Base-by-base conservation (phyloP, 2,113 vertebrate species). In the Daphoenositta chrysoptera region DNA sequence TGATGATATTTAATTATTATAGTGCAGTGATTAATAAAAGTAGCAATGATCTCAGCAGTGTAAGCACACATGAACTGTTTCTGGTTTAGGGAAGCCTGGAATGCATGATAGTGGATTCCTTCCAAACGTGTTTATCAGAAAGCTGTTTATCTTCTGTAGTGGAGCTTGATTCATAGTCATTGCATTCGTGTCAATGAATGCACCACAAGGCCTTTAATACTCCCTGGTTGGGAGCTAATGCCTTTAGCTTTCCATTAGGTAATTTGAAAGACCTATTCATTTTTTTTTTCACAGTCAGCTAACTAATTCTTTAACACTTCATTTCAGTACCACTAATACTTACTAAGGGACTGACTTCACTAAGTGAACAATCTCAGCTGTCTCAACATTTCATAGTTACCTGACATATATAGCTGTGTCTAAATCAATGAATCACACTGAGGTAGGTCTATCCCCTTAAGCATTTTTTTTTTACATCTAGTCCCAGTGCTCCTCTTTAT, bases 231-330 rank as follows among this genome's bases (percentile, higher is more conserved):
- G 90, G 22, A 95, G 83, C 87, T 96, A 95, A 96, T 93, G 94
- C 83, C 93, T 86, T 97, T 77, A 95, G 93, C 83, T 97, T 95
- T 95, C 94, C 94, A 92, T 96, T 93, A 96, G 90, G 85, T 94
- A 95, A 96, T 96, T 83, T 93, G 68, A 95, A 96, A 91, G 90
- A 96, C 88, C 87, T 91, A 94, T 88, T 96, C 75, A 73, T 93
- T 92, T 93, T 93, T 72, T 72, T 96, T 94, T 87, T 45, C 78
- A 85, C 84, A 95, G 90, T 56, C 94, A 96, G 94, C 82, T 93
- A 96, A 95, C 94, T 95, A 96, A 97, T 91, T 95, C 88, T 96
- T 92, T 95, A 95, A 92, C 93, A 93, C 92, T 95, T 92, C 73
- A 88, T 94, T 96, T 95, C 93, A 94, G 86, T 93, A 97, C 68